Conservation (phyloP, 2,113 vertebrate species). For the Numida meleagris region DNA sequence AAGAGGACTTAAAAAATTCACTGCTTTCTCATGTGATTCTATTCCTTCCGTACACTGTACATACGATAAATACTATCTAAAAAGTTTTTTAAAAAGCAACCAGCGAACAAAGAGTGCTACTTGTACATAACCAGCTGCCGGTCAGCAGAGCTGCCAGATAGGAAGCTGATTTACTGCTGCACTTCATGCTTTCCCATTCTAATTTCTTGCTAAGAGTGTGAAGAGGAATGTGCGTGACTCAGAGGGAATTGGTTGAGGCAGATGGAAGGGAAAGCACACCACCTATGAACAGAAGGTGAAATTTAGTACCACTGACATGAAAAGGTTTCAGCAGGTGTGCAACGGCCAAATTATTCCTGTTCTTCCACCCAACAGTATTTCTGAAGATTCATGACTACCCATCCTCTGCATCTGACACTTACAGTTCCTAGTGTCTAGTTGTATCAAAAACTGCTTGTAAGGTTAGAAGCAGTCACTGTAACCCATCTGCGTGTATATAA, state of each 20-base stretch:
- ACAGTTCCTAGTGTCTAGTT: not conserved
- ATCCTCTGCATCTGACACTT: not conserved
- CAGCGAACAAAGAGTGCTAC: not conserved
- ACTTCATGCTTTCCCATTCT: not conserved
- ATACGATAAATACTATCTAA: fast-evolving
- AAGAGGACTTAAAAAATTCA: not conserved
- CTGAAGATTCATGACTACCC: not conserved
- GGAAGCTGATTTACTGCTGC: not conserved
- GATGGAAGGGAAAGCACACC: not conserved
- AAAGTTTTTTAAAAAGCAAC: not conserved
- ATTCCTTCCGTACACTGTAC: not conserved
- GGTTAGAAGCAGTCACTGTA: not conserved
- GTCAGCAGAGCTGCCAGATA: not conserved
- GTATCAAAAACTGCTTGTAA: not conserved
- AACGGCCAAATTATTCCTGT: not conserved
- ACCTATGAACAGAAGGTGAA: not conserved
- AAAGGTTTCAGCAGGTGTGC: not conserved
- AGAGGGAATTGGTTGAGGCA: not conserved
- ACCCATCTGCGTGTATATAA: fast-evolving
- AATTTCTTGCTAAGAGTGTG: not conserved
- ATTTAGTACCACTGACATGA: not conserved
- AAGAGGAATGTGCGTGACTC: not conserved
- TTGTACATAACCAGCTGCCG: not conserved
- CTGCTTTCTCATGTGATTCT: not conserved
- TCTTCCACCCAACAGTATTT: not conserved